These are phyloP conservation scores for Acanthoscelides obtectus DNA, from an alignment of 2,888 invertebrate species.

Conservation along the genomic window DNA sequence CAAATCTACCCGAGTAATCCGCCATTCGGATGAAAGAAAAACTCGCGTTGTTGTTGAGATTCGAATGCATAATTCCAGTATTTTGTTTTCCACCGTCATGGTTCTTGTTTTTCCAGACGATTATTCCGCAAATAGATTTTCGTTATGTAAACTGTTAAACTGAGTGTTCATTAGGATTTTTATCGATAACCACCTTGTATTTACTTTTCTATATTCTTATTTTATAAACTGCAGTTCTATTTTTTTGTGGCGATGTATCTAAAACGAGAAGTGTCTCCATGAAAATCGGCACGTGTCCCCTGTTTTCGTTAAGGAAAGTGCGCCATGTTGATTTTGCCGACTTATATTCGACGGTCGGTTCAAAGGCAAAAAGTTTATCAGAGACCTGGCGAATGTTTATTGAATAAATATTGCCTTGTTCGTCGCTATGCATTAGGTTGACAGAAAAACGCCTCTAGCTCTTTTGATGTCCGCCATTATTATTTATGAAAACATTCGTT, in stretches of 20 bases:
- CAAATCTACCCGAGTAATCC: too few relatives aligned
- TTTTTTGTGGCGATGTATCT: neutral
- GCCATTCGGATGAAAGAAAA: too few relatives aligned
- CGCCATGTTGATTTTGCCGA: neutral
- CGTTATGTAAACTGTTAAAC: too few relatives aligned
- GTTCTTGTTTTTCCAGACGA: too few relatives aligned
- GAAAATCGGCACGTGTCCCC: neutral
- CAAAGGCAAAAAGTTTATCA: conserved; percentile 1
- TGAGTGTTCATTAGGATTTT: too few relatives aligned
- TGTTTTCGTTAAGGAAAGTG: neutral
- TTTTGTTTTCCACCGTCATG: too few relatives aligned
- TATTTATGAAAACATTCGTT: neutral
- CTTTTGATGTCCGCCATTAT: neutral
- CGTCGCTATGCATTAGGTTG: neutral
- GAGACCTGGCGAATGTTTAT: neutral
- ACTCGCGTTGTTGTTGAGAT: too few relatives aligned
- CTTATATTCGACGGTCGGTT: neutral
- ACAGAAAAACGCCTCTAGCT: neutral
- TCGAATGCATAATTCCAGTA: too few relatives aligned
- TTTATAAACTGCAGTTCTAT: neutral
- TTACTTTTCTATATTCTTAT: too few relatives aligned
- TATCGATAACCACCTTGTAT: too few relatives aligned
- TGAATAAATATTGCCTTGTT: conserved; percentile 3
- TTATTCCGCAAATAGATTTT: too few relatives aligned
- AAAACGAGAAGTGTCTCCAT: neutral